A percentile compares a stretch with the other conserved stretches of the same genome.
These are phyloP conservation scores for Mayetiola destructor DNA, from an alignment of 2,888 invertebrate genomes.

Conservation along the genomic window DNA sequence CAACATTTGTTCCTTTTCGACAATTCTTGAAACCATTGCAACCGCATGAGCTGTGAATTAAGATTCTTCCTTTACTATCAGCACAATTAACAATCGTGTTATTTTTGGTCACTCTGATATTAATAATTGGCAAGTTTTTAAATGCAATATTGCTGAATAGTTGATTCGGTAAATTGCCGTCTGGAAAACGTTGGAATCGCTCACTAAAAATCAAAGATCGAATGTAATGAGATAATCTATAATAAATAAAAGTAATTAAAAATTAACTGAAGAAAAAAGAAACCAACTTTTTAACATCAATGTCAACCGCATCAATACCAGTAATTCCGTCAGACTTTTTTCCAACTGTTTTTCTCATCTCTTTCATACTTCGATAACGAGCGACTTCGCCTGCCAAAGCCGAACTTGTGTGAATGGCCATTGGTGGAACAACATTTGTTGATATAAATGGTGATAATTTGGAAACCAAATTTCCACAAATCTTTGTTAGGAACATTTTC, in stretches of 20 bases:
- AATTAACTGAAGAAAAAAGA: neutral
- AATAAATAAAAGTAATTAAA: neutral
- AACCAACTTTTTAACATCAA: constrained; percentile 48
- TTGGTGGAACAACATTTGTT: neutral
- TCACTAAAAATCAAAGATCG: constrained; percentile 40
- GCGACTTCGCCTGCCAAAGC: constrained; percentile 18
- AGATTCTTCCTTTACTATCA: constrained; percentile 45
- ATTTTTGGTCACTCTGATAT: constrained; percentile 69
- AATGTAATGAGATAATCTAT: neutral
- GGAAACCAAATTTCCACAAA: neutral
- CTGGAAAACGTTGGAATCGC: constrained; percentile 52
- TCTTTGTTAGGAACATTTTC: constrained; percentile 6
- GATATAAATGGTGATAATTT: neutral
- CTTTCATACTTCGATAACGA: constrained; percentile 39
- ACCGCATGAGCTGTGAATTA: constrained; percentile 59
- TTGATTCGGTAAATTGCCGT: constrained; percentile 50
- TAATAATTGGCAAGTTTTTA: constrained; percentile 66
- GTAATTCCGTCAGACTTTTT: constrained; percentile 57
- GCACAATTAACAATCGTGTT: constrained; percentile 74
- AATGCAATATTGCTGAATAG: constrained; percentile 64
- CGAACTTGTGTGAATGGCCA: constrained; percentile 24
- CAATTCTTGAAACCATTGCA: constrained; percentile 90
- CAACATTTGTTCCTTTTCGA: constrained; percentile 89
- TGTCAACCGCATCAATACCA: constrained; percentile 57
- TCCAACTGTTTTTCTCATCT: constrained; percentile 41